Evolutionary conservation across 2,113 vertebrate genomes (phyloP).

Genomic region (Sciurus niger): DNA sequence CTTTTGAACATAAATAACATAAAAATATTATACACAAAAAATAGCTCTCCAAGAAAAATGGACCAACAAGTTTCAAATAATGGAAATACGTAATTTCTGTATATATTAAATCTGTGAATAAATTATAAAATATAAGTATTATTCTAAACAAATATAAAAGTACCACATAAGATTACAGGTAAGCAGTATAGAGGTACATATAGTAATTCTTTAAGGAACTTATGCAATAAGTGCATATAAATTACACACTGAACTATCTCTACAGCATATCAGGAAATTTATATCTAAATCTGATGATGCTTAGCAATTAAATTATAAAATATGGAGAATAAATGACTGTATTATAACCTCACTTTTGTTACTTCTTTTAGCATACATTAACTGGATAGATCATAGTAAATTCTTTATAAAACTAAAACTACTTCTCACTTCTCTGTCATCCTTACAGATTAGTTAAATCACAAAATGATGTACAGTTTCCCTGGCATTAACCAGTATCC

Average conservation of each 20-base stretch:
- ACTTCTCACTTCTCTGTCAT: not conserved
- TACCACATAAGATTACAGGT: not conserved
- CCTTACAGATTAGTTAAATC: not conserved
- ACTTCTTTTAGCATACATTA: not conserved
- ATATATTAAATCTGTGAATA: not conserved
- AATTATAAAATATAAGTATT: not conserved
- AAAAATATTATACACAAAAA: not conserved
- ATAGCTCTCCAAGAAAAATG: not conserved
- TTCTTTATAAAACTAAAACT: not conserved
- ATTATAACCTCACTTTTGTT: not conserved
- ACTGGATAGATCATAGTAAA: not conserved
- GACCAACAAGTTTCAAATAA: not conserved
- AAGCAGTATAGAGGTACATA: not conserved
- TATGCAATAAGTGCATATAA: not conserved
- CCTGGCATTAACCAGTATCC: not conserved
- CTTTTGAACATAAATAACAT: not conserved
- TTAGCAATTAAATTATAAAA: not conserved
- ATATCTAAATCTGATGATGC: not conserved
- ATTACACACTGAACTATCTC: not conserved
- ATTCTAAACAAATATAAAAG: conserved; percentile 36
- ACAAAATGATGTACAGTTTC: not conserved
- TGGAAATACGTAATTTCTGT: not conserved
- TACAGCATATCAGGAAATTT: not conserved
- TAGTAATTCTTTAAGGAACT: not conserved
- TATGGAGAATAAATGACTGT: not conserved